Percentiles rank a stretch among this genome's conserved stretches.
Evolutionary conservation across 2,888 invertebrate species (phyloP).

Genomic region (Cephalotes varians): DNA sequence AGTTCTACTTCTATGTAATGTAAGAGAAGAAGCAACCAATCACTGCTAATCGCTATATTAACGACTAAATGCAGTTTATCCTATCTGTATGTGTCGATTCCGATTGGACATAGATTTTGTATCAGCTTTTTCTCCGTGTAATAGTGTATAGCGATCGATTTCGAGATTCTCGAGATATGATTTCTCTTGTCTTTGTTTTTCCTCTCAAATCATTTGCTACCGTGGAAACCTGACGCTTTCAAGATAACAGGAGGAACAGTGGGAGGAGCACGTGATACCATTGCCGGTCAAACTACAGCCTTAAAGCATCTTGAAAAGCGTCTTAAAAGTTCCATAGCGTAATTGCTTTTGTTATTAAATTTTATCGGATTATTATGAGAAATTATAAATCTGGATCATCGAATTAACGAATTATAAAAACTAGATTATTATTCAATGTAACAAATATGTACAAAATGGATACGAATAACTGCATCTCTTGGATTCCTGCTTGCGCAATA

Average conservation of each 20-base stretch:
- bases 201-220: not conserved
- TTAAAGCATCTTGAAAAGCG: too few relatives aligned
- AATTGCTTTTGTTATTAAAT: not conserved
- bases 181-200: not conserved
- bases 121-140: slow-evolving; percentile 79
- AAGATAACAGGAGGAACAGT: too few relatives aligned
- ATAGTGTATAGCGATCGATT: slow-evolving; percentile 72
- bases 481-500: not conserved
- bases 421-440: not conserved
- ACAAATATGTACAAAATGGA: not conserved
- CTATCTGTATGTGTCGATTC: slow-evolving; percentile 81
- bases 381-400: not conserved
- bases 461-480: not conserved
- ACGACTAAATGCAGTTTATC: slow-evolving; percentile 79
- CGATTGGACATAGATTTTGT: slow-evolving; percentile 83
- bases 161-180: slow-evolving; percentile 53
- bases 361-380: not conserved
- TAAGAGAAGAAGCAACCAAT: slow-evolving; percentile 61
- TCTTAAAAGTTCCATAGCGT: too few relatives aligned
- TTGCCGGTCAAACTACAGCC: too few relatives aligned
- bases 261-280: too few relatives aligned
- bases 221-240: too few relatives aligned
- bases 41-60: slow-evolving; percentile 73
- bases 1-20: slow-evolving; percentile 70
- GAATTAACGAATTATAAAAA: slow-evolving; percentile 10